These are phyloP conservation scores for Lordiphosa fenestrarum DNA, from an alignment of 2,888 invertebrate species.

Conservation along the genomic window DNA sequence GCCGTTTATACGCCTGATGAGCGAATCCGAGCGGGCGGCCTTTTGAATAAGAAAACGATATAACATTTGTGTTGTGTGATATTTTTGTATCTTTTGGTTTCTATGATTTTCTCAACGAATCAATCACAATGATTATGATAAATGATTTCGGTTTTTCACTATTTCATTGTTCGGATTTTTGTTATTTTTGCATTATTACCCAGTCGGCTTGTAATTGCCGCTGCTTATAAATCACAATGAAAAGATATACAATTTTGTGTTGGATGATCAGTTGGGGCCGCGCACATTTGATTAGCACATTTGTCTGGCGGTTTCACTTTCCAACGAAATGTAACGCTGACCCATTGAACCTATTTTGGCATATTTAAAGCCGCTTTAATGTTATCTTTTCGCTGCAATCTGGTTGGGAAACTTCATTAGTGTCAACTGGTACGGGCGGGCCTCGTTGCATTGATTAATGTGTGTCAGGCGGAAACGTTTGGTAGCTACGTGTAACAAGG, in stretches of 20 bases:
- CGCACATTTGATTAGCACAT: conserved; percentile 65
- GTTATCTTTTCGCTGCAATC: conserved; percentile 53
- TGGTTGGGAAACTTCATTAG: conserved; percentile 70
- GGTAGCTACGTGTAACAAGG: background rate
- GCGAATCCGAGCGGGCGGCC: conserved; percentile 54
- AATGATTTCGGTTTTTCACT: conserved; percentile 73
- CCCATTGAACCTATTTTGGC: conserved; percentile 53
- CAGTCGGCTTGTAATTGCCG: conserved; percentile 62
- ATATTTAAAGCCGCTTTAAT: background rate
- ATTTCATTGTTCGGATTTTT: conserved; percentile 48
- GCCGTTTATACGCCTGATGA: conserved; percentile 73
- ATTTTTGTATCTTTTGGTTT: conserved; percentile 56
- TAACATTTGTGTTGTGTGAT: conserved; percentile 30
- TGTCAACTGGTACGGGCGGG: conserved; percentile 52
- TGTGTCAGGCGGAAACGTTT: conserved; percentile 50
- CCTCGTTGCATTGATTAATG: conserved; percentile 58
- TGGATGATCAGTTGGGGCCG: conserved; percentile 50
- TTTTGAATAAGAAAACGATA: conserved; percentile 56
- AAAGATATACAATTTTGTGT: conserved; percentile 62
- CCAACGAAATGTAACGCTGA: conserved; percentile 42
- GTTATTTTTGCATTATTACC: conserved; percentile 63
- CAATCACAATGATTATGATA: conserved; percentile 79
- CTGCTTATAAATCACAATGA: conserved; percentile 66
- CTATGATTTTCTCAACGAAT: conserved; percentile 72
- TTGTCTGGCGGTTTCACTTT: conserved; percentile 67